A percentile compares a stretch with the other conserved stretches of the same genome.
Evolutionary conservation across 2,797 vertebrate genomes (phyloP).

Genomic region (Cetoscarus ocellatus): DNA sequence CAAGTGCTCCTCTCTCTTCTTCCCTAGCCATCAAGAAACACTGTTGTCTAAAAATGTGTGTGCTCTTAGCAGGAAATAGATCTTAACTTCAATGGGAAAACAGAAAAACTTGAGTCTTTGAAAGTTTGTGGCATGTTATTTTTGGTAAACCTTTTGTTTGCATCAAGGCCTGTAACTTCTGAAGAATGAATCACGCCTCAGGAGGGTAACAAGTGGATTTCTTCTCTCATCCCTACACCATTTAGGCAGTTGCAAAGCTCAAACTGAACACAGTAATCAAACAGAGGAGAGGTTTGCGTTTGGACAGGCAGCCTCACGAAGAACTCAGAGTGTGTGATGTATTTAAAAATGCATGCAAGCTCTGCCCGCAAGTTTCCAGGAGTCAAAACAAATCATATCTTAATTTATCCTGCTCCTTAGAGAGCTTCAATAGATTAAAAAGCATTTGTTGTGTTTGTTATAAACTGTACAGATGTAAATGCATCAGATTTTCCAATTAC

Average conservation of each 20-base stretch:
- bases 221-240: conserved; percentile 56
- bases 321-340: conserved; percentile 28
- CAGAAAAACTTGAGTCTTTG: conserved; percentile 64
- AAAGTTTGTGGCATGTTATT: conserved; percentile 76
- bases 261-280: conserved; percentile 53
- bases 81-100: conserved; percentile 62
- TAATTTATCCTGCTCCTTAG: conserved; percentile 30
- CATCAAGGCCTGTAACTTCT: conserved; percentile 73
- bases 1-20: conserved; percentile 46
- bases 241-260: conserved; percentile 64
- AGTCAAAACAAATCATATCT: conserved; percentile 45
- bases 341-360: conserved; percentile 46
- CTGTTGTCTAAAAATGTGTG: conserved; percentile 56
- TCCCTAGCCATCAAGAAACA: conserved; percentile 47
- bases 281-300: conserved; percentile 24
- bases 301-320: conserved; percentile 47
- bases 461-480: conserved; percentile 38
- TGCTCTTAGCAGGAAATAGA: conserved; percentile 69
- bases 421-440: conserved; percentile 42
- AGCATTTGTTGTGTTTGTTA: conserved; percentile 32
- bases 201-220: conserved; percentile 65
- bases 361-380: conserved; percentile 14
- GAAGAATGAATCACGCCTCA: conserved; percentile 64
- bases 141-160: conserved; percentile 76
- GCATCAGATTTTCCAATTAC: conserved; percentile 44